phyloP scores from a whole-genome alignment of 2,113 vertebrate genomes.

The Apodemus speciosus region DNA sequence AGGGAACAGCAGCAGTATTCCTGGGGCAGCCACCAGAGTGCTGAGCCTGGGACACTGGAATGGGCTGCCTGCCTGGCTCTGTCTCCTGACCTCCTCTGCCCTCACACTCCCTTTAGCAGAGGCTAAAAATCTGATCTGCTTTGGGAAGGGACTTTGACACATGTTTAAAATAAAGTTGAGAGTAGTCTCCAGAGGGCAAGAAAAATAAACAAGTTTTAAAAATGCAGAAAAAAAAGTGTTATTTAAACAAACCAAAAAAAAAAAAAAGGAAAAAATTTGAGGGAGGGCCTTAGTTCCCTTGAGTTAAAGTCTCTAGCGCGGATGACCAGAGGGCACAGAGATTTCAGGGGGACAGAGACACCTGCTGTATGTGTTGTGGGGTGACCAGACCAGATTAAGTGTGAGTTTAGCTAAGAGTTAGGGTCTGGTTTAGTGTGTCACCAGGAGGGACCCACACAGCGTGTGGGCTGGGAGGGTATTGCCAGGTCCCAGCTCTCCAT shows the following conservation, averaged over 20 bases:
- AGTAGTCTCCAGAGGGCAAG: slow-evolving; percentile 32
- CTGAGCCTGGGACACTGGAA: no score
- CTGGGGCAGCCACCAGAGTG: background rate
- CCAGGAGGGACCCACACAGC: background rate
- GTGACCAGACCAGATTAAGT: background rate
- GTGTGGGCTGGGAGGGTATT: background rate
- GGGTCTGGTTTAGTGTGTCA: background rate
- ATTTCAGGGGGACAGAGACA: background rate
- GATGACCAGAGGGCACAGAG: background rate
- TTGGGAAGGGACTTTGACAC: slow-evolving; percentile 46
- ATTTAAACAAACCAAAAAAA: background rate
- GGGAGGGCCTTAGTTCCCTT: background rate
- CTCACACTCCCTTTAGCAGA: background rate
- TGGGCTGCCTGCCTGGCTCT: background rate
- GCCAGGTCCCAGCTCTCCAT: background rate
- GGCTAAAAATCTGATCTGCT: background rate
- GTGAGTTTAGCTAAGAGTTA: background rate
- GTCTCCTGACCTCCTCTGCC: background rate
- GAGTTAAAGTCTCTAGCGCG: slow-evolving; percentile 56
- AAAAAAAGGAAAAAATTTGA: background rate
- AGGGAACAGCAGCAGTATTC: no score
- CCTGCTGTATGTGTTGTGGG: background rate
- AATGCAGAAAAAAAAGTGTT: slow-evolving; percentile 39
- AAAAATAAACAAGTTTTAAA: slow-evolving; percentile 60
- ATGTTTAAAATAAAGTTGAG: slow-evolving; percentile 59